These are phyloP conservation scores for Agapornis roseicollis DNA, from an alignment of 2,113 vertebrate species.

Conservation along the genomic window DNA sequence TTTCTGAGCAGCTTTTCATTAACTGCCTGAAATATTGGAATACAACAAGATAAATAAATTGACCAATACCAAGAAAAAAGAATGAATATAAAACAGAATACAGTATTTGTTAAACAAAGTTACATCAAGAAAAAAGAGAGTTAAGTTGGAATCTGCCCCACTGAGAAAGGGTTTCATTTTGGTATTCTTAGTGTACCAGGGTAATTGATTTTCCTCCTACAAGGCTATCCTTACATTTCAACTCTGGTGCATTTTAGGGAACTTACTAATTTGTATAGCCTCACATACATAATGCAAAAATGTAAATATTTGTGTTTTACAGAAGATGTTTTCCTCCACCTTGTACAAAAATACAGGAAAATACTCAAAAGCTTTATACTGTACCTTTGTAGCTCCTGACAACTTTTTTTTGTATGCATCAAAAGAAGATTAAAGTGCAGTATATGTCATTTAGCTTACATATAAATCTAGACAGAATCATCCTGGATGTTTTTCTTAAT, in stretches of 20 bases:
- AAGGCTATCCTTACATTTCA: background rate
- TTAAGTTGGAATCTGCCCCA: background rate
- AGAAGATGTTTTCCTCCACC: background rate
- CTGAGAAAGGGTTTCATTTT: background rate
- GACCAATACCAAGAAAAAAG: background rate
- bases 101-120: background rate
- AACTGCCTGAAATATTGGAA: background rate
- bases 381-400: conserved; percentile 71
- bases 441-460: conserved; percentile 71
- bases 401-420: conserved; percentile 62
- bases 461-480: conserved; percentile 63
- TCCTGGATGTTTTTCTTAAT: conserved; percentile 71
- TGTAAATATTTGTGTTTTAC: conserved; percentile 36
- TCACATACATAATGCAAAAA: conserved; percentile 25
- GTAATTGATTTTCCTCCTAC: conserved; percentile 9
- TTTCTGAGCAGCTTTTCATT: background rate
- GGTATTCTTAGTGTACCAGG: background rate
- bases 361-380: conserved; percentile 66
- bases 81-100: background rate
- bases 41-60: background rate
- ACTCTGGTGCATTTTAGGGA: background rate
- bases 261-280: conserved; percentile 2
- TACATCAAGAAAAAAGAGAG: background rate
- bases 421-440: conserved; percentile 74
- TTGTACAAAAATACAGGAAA: conserved; percentile 35